Base-by-base conservation (phyloP, 2,797 vertebrate genomes). In the Agapornis canus region DNA sequence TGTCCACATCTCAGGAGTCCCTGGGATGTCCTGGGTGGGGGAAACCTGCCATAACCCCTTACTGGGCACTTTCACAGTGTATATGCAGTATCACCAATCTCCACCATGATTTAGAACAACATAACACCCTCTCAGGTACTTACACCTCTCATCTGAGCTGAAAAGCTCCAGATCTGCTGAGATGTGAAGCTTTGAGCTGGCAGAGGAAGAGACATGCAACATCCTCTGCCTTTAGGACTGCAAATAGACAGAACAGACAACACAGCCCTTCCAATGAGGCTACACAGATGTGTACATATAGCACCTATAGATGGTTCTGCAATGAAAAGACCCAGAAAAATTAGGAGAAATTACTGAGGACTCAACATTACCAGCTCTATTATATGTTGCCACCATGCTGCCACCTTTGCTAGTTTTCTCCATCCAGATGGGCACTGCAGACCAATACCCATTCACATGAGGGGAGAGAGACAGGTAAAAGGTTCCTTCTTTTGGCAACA, bases 51-150 rank as follows among this genome's bases (percentile, higher is more conserved):
- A 3, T 35, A 29, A 10, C 57, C 47, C 47, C 4, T 27, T 83
- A 21, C 69, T 4, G 32, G 32, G 21, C 16, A 40, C 32, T 31
- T 39, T 26, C 39, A 43, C 19, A 3, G 17, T 2, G 7, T 6
- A 57, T 35, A 27, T 83, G 32, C 27, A 40, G 43, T 3, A 52
- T 6, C 26, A 26, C 18, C 27, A 1, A 0, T 29, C 13, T 11
- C 14, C 60, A 56, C 16, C 26, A 2, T 0, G 0, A 5, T 37
- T 75, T 43, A 29, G 48, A 52, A 12, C 5, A 64, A 0, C n/a
- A 29, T n/a, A 35, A 22, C 29, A 26, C 27, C 20, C 16, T 52
- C 48, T 7, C 48, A 56, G 9, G 52, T 26, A 10, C 42, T 76
- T 57, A 45, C 9, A 26, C 32, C 32, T 35, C 45, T 52, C 66